These are phyloP conservation scores for Myotis planiceps DNA, from an alignment of 2,797 vertebrate species.

Conservation along the genomic window DNA sequence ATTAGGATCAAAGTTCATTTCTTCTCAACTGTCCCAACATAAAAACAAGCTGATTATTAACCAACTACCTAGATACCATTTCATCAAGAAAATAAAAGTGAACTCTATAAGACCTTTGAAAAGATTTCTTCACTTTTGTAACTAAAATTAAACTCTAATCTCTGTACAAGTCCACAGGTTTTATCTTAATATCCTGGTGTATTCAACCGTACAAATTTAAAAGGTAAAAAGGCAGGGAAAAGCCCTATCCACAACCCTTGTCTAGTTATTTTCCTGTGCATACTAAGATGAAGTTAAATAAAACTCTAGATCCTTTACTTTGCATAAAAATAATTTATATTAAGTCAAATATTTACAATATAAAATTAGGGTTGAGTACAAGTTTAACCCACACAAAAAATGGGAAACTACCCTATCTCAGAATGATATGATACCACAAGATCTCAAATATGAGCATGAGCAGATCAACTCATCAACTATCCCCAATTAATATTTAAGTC, in stretches of 20 bases:
- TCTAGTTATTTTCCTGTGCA: not conserved
- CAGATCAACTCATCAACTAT: not conserved
- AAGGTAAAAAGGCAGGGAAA: not conserved
- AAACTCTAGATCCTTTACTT: conserved; percentile 69
- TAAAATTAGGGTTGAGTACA: conserved; percentile 77
- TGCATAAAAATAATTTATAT: conserved; percentile 87
- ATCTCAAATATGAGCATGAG: conserved; percentile 24
- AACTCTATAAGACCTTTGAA: not conserved
- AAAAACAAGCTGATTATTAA: not conserved
- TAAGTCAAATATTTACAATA: conserved; percentile 86
- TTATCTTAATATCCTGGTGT: not conserved
- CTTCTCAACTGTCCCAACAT: not conserved
- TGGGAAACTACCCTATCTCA: conserved; percentile 63
- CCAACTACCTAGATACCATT: not conserved
- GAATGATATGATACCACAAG: not conserved
- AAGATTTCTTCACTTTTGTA: not conserved
- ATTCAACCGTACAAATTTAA: not conserved
- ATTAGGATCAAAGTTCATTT: conserved; percentile 26
- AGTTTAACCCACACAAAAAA: conserved; percentile 68
- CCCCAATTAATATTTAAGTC: conserved; percentile 56
- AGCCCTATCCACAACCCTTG: not conserved
- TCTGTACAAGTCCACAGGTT: not conserved
- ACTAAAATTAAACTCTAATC: not conserved
- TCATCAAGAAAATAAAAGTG: conserved; percentile 37
- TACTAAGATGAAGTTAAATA: conserved; percentile 56